Base-by-base conservation (phyloP, 1,140 invertebrate species). In the Macrobrachium rosenbergii region DNA sequence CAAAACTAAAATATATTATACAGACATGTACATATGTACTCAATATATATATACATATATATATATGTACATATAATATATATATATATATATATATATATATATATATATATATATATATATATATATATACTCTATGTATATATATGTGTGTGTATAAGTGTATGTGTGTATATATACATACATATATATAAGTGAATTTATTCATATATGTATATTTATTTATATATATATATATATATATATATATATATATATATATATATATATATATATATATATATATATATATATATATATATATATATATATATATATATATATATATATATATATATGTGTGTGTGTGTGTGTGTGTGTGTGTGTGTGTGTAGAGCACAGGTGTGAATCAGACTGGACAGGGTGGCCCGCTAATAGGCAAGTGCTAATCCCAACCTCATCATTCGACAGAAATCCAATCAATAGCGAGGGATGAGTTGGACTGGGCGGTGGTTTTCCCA, bases 1-100 rank as follows among this genome's bases (percentile, higher is more conserved):
- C n/a, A n/a, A n/a, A n/a, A n/a, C n/a, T n/a, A n/a, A n/a, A n/a
- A n/a, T n/a, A n/a, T n/a, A n/a, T n/a, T n/a, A n/a, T n/a, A n/a
- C n/a, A n/a, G n/a, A n/a, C n/a, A n/a, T n/a, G n/a, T n/a, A n/a
- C n/a, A n/a, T 23, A 23, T n/a, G n/a, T n/a, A n/a, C n/a, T n/a
- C n/a, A n/a, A 37, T 3, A 37, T 3, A n/a, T n/a, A n/a, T n/a
- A 69, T 3, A 69, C n/a, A 69, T 69, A 69, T 69, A 69, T 69
- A 69, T 69, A 69, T 69, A 69, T 69, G n/a, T 69, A 69, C n/a
- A 69, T 69, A 69, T 69, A 69, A 17, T 37, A 37, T 37, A 37
- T 37, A 37, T 37, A 37, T 37, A 37, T 37, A 37, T 37, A 37
- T 37, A 37, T 37, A 37, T 37, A 37, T 37, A 37, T 37, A 37